Evolutionary conservation across 2,797 vertebrate species (phyloP), one percentile per base, ranked within the genome.

Genomic region (Tadarida brasiliensis): DNA sequence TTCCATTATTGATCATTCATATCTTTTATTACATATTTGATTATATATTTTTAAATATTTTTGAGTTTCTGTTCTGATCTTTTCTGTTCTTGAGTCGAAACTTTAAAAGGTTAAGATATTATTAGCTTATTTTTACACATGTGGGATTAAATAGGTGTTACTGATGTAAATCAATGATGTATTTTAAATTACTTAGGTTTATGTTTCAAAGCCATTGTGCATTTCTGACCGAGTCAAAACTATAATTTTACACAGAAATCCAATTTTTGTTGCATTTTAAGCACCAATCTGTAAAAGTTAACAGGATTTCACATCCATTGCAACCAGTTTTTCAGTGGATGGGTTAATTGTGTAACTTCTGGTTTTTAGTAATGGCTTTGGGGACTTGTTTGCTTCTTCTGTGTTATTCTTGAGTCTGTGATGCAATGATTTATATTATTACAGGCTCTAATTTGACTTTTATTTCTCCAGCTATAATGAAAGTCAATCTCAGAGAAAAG

Each of bases 401-500:
- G 15, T 89, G 44, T 92, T 93, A 74, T 90, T 93, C 76, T 82
- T 81, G 44, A 94, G 74, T 49, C 26, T 35, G 56, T 90, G 51
- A 68, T 81, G 56, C 11, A 61, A 77, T 78, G 20, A 85, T 86
- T 65, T 47, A 47, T 94, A 30, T 86, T 93, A 77, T 92, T 88
- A 90, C 17, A 83, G 19, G 4, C 35, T 86, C 63, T 93, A 59
- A 93, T 78, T 96, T 95, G 93, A 76, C 59, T 94, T 91, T 89
- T 90, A n/a, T 81, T 95, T 92, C 57, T 94, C 77, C 35, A 92
- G 47, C 67, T 80, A 35, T 63, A 90, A 86, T 90, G 73, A 95
- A 96, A 97, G n/a, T 71, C 65, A 93, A 20, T 86, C 47, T 93
- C 68, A 56, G 80, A 68, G 24, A 90, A 95, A 91, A 85, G 39